phyloP scores from a whole-genome alignment of 2,888 invertebrate species.

The Pristionchus fissidentatus region DNA sequence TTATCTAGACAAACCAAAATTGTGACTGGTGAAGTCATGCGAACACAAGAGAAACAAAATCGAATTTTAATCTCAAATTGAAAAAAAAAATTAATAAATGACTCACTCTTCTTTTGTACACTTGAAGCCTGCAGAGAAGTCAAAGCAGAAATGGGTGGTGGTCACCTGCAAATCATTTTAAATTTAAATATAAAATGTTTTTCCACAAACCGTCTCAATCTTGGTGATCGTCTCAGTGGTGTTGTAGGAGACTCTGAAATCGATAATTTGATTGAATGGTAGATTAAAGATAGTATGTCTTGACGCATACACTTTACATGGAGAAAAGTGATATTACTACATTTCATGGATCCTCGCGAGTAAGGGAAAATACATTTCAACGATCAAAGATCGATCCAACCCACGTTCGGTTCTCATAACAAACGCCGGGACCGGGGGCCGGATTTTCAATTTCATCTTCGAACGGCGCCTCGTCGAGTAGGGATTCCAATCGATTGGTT shows the following conservation, averaged over 20 bases:
- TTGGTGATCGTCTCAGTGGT: conserved; percentile 32
- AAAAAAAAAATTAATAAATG: background rate
- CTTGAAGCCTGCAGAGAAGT: conserved; percentile 14
- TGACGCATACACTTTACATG: no score
- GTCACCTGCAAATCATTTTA: background rate
- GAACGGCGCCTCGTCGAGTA: background rate
- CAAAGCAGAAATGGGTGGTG: background rate
- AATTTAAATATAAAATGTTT: background rate
- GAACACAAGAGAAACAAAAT: background rate
- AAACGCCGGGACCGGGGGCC: background rate
- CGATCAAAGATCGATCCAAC: background rate
- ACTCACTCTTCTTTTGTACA: conserved; percentile 31
- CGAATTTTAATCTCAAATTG: background rate
- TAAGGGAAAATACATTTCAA: no score
- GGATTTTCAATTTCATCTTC: background rate
- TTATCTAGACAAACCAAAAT: background rate
- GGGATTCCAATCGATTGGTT: background rate
- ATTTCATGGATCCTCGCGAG: no score
- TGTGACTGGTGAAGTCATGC: no score
- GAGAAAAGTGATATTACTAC: no score
- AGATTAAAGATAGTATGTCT: background rate
- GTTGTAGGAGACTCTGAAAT: conserved; percentile 30
- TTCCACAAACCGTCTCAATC: conserved; percentile 14
- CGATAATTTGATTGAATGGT: no score
- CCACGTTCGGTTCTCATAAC: conserved; percentile 34